Base-by-base conservation (phyloP, 2,113 vertebrate genomes). In the Coreoperca whiteheadi region DNA sequence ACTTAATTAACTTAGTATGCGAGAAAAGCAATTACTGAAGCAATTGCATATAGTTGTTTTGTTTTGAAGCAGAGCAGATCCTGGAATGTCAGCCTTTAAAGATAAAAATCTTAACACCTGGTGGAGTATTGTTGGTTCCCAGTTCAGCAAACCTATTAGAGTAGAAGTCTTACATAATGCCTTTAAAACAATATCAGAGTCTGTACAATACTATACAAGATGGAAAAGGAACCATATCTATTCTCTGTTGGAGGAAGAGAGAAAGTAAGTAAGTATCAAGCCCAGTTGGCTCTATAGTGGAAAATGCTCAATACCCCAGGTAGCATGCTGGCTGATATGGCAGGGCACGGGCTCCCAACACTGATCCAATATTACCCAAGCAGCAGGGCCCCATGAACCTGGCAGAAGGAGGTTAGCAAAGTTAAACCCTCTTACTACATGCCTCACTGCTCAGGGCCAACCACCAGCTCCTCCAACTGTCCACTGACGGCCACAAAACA, bases 351-450 rank as follows among this genome's bases (percentile, higher is more conserved):
- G 95, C 79, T 95, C 95, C 95, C 94, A 95, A 96, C 97, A 96
- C 95, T 97, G 97, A 96, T 97, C 96, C 97, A 99, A 99, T 98
- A 97, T 97, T 85, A 97, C 96, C 96, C 94, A 92, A 97, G 94
- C 98, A 97, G 98, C 97, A 96, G 98, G 97, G 86, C 91, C 74
- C 90, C 89, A 84, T 92, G 96, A 96, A 96, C 96, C 97, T 98
- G 98, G 97, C 98, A 99, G 96, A 96, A 97, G 96, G 93, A 98
- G 97, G 97, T 98, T 97, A 98, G 96, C 96, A 96, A 97, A 98
- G 97, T 98, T 99, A 99, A 99, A 99, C 96, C 97, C 97, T 98
- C 96, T 99, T 97, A 98, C 93, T 57, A 92, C 94, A 98, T 95
- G 97, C 96, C 96, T 98, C 97, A 96, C 91, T 95, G 95, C 91